phyloP scores from a whole-genome alignment of 2,797 vertebrate genomes.

The Cirrhinus mrigala region DNA sequence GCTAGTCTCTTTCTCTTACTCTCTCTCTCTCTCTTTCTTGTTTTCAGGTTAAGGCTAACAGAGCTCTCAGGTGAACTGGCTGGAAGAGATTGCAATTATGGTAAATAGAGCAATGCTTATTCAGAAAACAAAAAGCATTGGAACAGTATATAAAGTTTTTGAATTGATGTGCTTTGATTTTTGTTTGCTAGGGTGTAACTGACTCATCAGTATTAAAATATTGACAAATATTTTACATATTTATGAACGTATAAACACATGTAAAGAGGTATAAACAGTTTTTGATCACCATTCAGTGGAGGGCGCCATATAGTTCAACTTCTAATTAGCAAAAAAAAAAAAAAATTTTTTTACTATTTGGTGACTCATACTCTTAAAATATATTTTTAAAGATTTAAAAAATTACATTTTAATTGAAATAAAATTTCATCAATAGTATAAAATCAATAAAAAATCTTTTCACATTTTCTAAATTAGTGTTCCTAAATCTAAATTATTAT shows the following conservation, averaged over 20 bases:
- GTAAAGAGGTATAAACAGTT: neutral
- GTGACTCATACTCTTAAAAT: neutral
- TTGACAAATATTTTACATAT: neutral
- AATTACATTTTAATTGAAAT: neutral
- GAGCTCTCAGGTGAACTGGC: conserved; percentile 9
- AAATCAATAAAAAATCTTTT: neutral
- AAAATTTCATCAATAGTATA: neutral
- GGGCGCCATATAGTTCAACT: conserved; percentile 41
- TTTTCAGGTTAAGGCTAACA: conserved; percentile 25
- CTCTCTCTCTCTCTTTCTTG: conserved; percentile 19
- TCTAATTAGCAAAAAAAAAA: neutral
- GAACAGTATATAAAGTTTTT: neutral
- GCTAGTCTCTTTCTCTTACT: conserved; percentile 27
- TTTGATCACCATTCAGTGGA: conserved; percentile 46
- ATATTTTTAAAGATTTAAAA: neutral
- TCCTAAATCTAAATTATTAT: too few species aligned
- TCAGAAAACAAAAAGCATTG: neutral
- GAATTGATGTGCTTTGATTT: neutral
- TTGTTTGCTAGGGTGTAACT: neutral
- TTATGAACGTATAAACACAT: neutral
- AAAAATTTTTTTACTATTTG: neutral
- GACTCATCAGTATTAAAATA: neutral
- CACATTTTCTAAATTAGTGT: neutral
- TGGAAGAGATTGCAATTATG: neutral
- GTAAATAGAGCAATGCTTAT: neutral